Conservation (phyloP, 2,888 invertebrate species). For the Eucera pruinosa region DNA sequence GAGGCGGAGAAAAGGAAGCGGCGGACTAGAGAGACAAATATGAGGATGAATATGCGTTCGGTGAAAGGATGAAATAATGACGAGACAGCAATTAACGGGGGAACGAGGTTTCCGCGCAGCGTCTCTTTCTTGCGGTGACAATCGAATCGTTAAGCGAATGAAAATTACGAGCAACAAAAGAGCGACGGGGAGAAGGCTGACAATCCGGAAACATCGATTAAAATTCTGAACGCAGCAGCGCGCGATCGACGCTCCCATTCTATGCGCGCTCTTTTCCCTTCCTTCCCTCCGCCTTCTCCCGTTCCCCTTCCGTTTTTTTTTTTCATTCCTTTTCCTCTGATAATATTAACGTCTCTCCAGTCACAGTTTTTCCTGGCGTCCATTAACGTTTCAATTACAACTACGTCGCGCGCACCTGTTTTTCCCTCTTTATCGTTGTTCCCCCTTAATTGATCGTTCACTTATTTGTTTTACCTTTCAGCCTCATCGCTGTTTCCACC, state of each 20-base stretch:
- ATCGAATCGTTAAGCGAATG: conserved; percentile 26
- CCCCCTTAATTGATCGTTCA: conserved; percentile 27
- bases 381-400: conserved; percentile 75
- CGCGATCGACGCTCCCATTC: conserved; percentile 26
- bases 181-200: conserved; percentile 25
- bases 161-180: conserved; percentile 39
- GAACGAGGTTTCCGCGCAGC: neutral
- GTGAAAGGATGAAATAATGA: neutral
- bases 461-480: neutral
- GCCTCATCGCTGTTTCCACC: too few species aligned
- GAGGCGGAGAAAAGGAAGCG: neutral
- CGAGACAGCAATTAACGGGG: neutral
- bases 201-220: conserved; percentile 51
- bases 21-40: neutral
- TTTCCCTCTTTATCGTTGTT: conserved; percentile 4
- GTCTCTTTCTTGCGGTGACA: conserved; percentile 12
- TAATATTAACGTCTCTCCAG: conserved; percentile 40
- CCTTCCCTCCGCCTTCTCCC: neutral
- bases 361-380: conserved; percentile 59
- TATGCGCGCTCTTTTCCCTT: neutral
- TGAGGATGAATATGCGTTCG: neutral
- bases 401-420: conserved; percentile 67
- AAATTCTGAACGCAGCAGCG: conserved; percentile 35
- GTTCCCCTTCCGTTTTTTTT: too few species aligned
- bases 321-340: neutral